Conservation (phyloP, 2,797 vertebrate species). For the Oreortyx pictus region DNA sequence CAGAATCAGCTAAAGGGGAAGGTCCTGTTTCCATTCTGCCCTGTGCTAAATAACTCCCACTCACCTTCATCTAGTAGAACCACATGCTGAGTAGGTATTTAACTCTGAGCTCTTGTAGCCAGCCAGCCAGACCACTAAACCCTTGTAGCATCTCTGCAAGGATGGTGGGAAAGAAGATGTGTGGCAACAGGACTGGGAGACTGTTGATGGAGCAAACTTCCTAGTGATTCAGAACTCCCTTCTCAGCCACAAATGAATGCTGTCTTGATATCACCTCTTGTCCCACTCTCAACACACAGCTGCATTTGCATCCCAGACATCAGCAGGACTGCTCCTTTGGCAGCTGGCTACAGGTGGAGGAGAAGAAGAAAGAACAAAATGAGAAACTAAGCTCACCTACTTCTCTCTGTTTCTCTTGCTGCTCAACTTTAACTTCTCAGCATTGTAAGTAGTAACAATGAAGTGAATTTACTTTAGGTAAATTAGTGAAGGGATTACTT, state of each 20-base stretch:
- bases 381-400: background rate
- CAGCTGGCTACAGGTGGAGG: background rate
- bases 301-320: background rate
- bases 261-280: background rate
- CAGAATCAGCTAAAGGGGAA: too few species aligned
- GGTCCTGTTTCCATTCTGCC: too few species aligned
- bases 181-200: rapidly evolving
- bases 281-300: rapidly evolving
- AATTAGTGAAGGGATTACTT: background rate
- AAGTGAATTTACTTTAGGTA: background rate
- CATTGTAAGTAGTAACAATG: background rate
- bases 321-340: background rate
- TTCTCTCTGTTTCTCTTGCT: background rate
- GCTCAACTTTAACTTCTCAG: background rate
- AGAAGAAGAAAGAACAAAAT: background rate
- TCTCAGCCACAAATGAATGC: background rate
- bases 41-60: too few species aligned
- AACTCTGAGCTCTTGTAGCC: background rate
- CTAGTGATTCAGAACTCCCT: background rate
- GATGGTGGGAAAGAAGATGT: background rate
- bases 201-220: background rate
- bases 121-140: background rate
- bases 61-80: background rate
- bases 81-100: background rate
- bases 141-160: rapidly evolving